These are phyloP conservation scores for Gallinago undulata DNA, from an alignment of 2,113 vertebrate species.

Conservation along the genomic window DNA sequence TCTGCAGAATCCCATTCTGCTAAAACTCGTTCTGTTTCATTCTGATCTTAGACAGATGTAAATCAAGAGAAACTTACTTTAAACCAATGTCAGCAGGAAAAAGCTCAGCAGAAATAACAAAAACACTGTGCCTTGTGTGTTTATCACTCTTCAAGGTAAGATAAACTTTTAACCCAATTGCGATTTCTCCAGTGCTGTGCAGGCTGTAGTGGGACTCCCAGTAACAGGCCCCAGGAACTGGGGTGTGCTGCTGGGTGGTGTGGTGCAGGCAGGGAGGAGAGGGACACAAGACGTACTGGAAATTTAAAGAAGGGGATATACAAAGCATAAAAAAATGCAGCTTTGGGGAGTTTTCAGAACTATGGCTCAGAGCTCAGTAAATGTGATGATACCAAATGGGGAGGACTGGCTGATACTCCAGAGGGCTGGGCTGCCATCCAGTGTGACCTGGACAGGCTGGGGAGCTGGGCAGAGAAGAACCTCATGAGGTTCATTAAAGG, in stretches of 20 bases:
- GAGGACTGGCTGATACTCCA: too few species aligned
- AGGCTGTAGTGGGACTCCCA: not conserved
- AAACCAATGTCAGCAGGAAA: conserved; percentile 35
- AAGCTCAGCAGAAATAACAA: conserved; percentile 38
- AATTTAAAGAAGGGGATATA: not conserved
- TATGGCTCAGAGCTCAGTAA: fast-evolving
- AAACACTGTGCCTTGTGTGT: not conserved
- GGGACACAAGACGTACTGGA: fast-evolving
- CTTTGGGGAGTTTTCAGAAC: not conserved
- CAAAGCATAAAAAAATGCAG: fast-evolving
- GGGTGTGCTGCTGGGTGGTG: not conserved
- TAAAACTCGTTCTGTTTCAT: not conserved
- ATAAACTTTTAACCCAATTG: not conserved
- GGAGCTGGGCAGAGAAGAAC: too few species aligned
- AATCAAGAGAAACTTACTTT: conserved; percentile 40
- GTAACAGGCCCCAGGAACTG: not conserved
- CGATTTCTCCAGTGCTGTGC: not conserved
- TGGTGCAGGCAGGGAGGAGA: not conserved
- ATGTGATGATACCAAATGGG: too few species aligned
- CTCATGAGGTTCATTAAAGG: too few species aligned
- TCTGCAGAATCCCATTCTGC: conserved; percentile 33
- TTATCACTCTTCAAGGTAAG: not conserved
- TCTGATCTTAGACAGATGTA: conserved; percentile 47
- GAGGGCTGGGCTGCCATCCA: too few species aligned
- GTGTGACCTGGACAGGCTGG: too few species aligned